These are phyloP conservation scores for Pseudochirops corinnae DNA, from an alignment of 2,797 vertebrate species.

Conservation along the genomic window DNA sequence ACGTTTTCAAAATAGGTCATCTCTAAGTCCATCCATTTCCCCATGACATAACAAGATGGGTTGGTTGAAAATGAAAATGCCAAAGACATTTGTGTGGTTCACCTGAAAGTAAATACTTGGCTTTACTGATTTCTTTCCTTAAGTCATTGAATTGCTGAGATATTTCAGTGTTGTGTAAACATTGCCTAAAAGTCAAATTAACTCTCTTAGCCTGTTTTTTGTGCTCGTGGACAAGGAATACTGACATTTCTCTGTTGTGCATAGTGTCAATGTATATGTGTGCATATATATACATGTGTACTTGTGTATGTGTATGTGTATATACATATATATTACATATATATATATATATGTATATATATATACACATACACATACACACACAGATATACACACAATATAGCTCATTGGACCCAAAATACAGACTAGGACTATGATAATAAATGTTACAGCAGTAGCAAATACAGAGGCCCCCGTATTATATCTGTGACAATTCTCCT, in stretches of 20 bases:
- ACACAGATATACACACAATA: too few species aligned
- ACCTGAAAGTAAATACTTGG: background rate
- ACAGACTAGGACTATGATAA: background rate
- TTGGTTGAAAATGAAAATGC: background rate
- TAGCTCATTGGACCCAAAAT: background rate
- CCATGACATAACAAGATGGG: background rate
- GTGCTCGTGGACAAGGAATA: background rate
- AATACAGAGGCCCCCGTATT: background rate
- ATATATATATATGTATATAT: background rate
- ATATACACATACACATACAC: background rate
- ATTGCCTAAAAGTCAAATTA: background rate
- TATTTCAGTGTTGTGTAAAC: background rate
- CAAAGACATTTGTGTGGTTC: background rate
- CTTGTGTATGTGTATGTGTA: too few species aligned
- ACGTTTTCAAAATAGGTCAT: background rate
- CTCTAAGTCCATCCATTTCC: background rate
- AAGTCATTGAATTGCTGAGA: background rate
- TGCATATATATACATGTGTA: background rate
- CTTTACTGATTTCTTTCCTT: background rate
- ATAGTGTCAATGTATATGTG: background rate
- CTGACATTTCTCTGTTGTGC: background rate
- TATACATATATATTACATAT: too few species aligned
- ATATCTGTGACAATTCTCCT: background rate
- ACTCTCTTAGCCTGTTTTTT: background rate
- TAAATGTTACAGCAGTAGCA: background rate